Conservation (phyloP, 2,888 invertebrate species). For the Argyra leucocephala region DNA sequence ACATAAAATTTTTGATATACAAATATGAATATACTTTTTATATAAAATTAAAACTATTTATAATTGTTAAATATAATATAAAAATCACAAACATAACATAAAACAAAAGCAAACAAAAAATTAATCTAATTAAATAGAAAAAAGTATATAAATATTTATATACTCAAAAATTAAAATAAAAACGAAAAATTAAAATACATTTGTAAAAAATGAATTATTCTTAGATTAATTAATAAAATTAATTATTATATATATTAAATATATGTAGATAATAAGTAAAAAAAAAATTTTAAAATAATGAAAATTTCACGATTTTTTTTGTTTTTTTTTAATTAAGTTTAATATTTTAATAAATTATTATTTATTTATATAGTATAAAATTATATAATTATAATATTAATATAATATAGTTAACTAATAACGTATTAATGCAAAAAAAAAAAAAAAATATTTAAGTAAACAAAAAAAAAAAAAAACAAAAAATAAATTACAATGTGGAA, state of each 20-base stretch:
- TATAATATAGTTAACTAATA: slow-evolving; percentile 1
- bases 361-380: not conserved
- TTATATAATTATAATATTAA: not conserved
- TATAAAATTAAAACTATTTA: not conserved
- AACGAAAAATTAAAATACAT: slow-evolving; percentile 10
- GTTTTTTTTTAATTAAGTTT: no score
- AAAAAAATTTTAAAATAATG: no score
- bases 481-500: not conserved
- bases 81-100: not conserved
- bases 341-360: not conserved
- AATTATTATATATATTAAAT: no score
- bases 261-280: no score
- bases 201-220: not conserved
- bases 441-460: not conserved
- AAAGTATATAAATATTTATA: slow-evolving; percentile 12
- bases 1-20: not conserved
- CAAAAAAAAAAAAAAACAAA: not conserved
- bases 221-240: not conserved
- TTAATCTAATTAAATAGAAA: slow-evolving; percentile 5
- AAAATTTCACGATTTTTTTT: no score
- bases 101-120: not conserved
- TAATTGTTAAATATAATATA: not conserved
- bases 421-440: not conserved
- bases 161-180: slow-evolving; percentile 10
- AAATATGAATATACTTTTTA: slow-evolving; percentile 6